Base-by-base conservation (phyloP, 1,140 invertebrate genomes). In the Drosophila neocordata region DNA sequence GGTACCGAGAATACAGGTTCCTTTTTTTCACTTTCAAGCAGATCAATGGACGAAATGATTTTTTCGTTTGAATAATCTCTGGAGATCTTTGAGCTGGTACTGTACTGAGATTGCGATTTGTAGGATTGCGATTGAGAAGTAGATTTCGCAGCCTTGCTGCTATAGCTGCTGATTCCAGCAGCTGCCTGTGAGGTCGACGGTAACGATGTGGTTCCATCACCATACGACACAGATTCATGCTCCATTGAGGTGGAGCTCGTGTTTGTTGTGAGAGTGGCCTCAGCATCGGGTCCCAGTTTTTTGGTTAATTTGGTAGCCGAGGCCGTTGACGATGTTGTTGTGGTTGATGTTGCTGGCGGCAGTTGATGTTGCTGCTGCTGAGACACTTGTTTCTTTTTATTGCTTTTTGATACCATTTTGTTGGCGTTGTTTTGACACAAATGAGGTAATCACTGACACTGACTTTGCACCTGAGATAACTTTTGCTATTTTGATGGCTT, bases 371-470 rank as follows among this genome's bases (percentile, higher is more conserved):
- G 59, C 59, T 72, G 69, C 64, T 53, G 61, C 65, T 75, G 80
- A 69, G 83, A 88, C 83, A 88, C 80, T 83, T 90, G 80, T 77
- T 90, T 90, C 73, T 90, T 90, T 83, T 90, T 90, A 75, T 77
- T 85, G 66, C 73, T 89, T 89, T 90, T 90, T 77, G 89, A 90
- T 75, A 90, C 89, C 89, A 90, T 90, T 90, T 83, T 83, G 77
- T 34, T 72, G 44, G 65, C 35, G 53, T 55, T 63, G 60, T 67
- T 68, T 73, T 80, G 69, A 79, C 83, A 82, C 71, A 68, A 76
- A 88, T 88, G 83, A 88, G 83, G 83, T 88, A 88, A 88, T 88
- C 83, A 69, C 69, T 60, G 62, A 62, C 51, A 68, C 58, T 37
- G 20, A 15, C 20, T 38, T 11, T 88, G 60, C 65, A 67, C 61